Percentiles rank a stretch among this genome's conserved stretches.
Conservation (phyloP, 1,140 invertebrate species). For the Meloidogyne floridensis region DNA sequence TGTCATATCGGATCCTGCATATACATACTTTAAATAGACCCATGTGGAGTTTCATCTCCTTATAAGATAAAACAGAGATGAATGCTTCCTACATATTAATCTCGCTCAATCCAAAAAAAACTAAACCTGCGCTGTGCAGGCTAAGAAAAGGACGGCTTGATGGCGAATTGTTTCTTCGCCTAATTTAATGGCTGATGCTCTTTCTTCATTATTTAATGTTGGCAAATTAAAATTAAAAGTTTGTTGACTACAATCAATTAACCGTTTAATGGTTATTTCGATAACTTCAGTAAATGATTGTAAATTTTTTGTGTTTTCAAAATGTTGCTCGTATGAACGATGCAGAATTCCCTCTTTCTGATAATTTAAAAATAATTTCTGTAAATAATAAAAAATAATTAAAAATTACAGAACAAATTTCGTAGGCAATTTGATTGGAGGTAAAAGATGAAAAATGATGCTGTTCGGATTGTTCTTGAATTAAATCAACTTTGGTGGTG, state of each 20-base stretch:
- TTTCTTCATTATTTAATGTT: conserved; percentile 5
- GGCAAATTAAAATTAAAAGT: not conserved
- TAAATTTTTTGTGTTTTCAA: conserved; percentile 16
- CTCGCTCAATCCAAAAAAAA: not conserved
- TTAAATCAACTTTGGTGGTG: not conserved
- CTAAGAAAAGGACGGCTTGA: conserved; percentile 11
- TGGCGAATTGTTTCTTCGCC: conserved; percentile 22
- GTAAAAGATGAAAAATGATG: not conserved
- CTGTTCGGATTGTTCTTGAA: not conserved
- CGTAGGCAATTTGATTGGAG: conserved; percentile 19
- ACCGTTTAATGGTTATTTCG: not conserved
- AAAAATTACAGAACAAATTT: conserved; percentile 12
- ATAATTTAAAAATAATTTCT: not conserved
- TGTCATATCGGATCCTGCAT: too few relatives aligned
- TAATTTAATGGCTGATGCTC: conserved; percentile 10
- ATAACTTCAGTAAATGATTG: not conserved
- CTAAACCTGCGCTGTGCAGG: conserved; percentile 20
- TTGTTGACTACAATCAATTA: not conserved
- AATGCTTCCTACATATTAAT: too few relatives aligned
- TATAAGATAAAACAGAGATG: too few relatives aligned
- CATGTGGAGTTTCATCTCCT: too few relatives aligned
- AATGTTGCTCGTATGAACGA: conserved; percentile 26
- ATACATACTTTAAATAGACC: too few relatives aligned
- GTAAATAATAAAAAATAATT: not conserved
- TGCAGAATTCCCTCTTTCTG: conserved; percentile 14